Base-by-base conservation (phyloP, 2,113 vertebrate species). In the Synodontis membranacea region DNA sequence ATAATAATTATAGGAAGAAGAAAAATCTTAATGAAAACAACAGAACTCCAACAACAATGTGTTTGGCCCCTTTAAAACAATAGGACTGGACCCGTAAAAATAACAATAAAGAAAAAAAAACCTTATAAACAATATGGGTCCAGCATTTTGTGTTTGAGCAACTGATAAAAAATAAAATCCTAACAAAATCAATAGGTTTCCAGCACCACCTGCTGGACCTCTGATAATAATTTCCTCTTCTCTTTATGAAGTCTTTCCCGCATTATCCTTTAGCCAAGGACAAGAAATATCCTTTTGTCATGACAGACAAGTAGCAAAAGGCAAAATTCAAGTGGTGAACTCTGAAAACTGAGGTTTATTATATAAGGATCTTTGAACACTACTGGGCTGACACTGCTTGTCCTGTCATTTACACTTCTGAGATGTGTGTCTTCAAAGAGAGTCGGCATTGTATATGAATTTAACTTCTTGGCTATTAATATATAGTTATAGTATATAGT, bases 151-250 rank as follows among this genome's bases (percentile, higher is more conserved):
- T n/a, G n/a, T n/a, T n/a, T n/a, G n/a, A n/a, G n/a, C n/a, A n/a
- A n/a, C n/a, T n/a, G n/a, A 52, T 52, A 14, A 52, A 14, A 52
- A 52, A 2, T 15, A 52, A 3, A 2, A 52, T 52, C 2, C 2
- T 52, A 52, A 52, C 1, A 14, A 52, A 2, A 52, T 15, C 12
- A 52, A 52, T 15, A 14, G 2, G 42, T 3, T 44, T 44, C 42
- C 12, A 52, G 12, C 12, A 52, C 10, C 12, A 52, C 1, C 17
- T 0, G 0, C 17, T 14, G 1, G 10, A 52, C 1, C 3, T 2
- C 10, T 25, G 7, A 25, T 58, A 58, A 58, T 58, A 58, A 23
- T 58, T 58, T 58, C 56, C 11, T 23, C 5, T 58, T 1, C 23
- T 5, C 8, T 25, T 58, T 23, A 6, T 58, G 25, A 58, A 58